A percentile compares a stretch with the other conserved stretches of the same genome.
phyloP scores from a whole-genome alignment of 2,113 vertebrate species.

The Eidolon helvum region DNA sequence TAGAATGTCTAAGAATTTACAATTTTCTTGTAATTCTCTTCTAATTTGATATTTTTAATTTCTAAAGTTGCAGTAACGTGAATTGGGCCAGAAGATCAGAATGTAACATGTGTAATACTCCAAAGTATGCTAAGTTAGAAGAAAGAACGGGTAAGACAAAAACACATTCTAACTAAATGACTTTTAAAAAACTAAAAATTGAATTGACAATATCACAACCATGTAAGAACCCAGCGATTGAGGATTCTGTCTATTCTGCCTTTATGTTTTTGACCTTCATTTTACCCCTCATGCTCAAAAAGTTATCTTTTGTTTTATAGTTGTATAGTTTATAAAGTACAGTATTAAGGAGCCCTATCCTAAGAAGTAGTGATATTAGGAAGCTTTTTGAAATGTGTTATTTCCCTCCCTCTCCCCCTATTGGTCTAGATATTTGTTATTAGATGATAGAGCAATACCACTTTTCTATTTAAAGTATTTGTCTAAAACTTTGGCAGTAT shows the following conservation, averaged over 20 bases:
- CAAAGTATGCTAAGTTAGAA: conserved; percentile 98
- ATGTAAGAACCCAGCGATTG: background rate
- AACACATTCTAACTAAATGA: background rate
- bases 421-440: background rate
- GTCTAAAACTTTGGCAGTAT: background rate
- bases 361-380: background rate
- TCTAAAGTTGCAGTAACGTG: conserved; percentile 95
- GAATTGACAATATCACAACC: background rate
- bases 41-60: conserved; percentile 25
- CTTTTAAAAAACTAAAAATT: background rate
- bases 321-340: background rate
- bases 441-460: background rate
- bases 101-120: conserved; percentile 99
- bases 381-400: background rate
- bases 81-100: conserved; percentile 98
- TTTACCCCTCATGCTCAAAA: background rate
- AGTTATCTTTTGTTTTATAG: background rate
- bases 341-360: background rate
- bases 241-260: background rate
- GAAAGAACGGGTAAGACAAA: conserved; percentile 92
- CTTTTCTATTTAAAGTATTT: background rate
- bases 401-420: background rate
- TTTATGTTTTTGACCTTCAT: background rate
- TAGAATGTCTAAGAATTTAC: background rate
- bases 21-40: background rate